Conservation (phyloP, 2,888 invertebrate species). For the Lasioglossum morio region DNA sequence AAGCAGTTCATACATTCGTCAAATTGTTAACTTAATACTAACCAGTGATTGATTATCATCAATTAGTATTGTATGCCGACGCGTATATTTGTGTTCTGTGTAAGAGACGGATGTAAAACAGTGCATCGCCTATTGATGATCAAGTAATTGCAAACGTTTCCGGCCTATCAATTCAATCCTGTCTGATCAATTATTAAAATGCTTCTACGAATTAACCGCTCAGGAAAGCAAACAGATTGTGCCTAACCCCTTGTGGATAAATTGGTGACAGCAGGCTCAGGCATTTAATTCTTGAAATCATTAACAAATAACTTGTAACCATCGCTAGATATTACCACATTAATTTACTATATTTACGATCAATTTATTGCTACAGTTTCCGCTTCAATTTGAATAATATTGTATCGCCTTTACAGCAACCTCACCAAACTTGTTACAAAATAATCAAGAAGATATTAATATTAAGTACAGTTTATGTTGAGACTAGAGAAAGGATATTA, state of each 20-base stretch:
- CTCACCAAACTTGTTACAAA: too few relatives aligned
- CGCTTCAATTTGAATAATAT: too few relatives aligned
- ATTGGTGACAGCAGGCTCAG: too few relatives aligned
- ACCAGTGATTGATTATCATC: neutral
- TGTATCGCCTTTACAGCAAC: too few relatives aligned
- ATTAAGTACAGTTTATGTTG: too few relatives aligned
- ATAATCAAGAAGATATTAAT: too few relatives aligned
- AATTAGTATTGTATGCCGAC: neutral
- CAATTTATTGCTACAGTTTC: too few relatives aligned
- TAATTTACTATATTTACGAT: too few relatives aligned
- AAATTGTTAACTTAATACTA: neutral
- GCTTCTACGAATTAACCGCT: neutral
- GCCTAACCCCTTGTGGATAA: neutral
- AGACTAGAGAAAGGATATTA: too few relatives aligned
- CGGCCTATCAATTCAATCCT: neutral
- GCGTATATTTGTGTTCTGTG: neutral
- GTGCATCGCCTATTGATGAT: neutral
- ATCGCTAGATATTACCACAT: too few relatives aligned
- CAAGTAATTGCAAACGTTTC: neutral
- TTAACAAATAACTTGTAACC: too few relatives aligned
- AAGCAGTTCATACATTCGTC: neutral
- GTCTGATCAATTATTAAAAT: neutral
- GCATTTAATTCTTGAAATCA: too few relatives aligned
- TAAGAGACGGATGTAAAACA: neutral
- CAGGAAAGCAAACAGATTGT: neutral